Evolutionary conservation across 1,140 invertebrate genomes (phyloP).

Genomic region (Coptotermes formosanus): DNA sequence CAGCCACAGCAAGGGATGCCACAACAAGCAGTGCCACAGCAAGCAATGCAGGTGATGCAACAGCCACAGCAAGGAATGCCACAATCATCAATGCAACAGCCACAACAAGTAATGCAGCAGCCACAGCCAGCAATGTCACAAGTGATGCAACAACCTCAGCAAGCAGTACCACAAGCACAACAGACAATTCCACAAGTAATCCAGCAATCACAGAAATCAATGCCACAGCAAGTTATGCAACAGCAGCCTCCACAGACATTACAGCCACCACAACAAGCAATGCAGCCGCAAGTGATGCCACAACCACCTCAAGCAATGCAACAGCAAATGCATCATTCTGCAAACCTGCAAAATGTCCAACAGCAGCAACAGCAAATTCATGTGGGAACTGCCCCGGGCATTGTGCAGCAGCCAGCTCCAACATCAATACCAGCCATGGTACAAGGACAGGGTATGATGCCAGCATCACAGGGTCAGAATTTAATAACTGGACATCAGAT

Average conservation of each 20-base stretch:
- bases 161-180: conserved; percentile 46
- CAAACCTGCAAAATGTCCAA: conserved; percentile 17
- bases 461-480: neutral
- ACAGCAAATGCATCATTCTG: conserved; percentile 26
- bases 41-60: conserved; percentile 46
- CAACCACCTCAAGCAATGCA: conserved; percentile 20
- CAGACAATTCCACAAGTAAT: conserved; percentile 47
- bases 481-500: conserved; percentile 10
- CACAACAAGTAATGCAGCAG: conserved; percentile 30
- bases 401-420: conserved; percentile 2
- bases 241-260: conserved; percentile 27
- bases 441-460: neutral
- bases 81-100: conserved; percentile 16
- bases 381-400: neutral
- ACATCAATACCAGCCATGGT: neutral
- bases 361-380: conserved; percentile 19
- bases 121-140: conserved; percentile 31
- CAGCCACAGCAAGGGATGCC: conserved; percentile 30
- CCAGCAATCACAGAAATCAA: conserved; percentile 50
- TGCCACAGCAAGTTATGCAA: conserved; percentile 42
- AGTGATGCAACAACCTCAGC: conserved; percentile 32
- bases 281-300: conserved; percentile 20
- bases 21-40: conserved; percentile 34
- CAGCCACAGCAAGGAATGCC: conserved; percentile 30
- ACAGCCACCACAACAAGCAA: conserved; percentile 2